Evolutionary conservation across 1,140 invertebrate genomes (phyloP).

Genomic region (Solenopsis fugax): DNA sequence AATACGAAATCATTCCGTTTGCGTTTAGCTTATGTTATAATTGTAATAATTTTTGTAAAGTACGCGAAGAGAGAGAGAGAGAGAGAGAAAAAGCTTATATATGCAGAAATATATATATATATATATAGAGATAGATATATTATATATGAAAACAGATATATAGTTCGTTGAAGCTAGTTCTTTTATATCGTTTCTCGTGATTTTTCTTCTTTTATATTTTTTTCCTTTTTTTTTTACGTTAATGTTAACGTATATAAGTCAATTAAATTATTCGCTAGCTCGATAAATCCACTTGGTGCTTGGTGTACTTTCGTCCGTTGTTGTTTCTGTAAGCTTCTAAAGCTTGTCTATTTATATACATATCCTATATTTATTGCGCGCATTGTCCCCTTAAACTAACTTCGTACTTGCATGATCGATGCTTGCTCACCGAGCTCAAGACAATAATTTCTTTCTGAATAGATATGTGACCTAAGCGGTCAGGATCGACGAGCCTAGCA

Average conservation of each 20-base stretch:
- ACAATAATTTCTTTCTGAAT: conserved; percentile 50
- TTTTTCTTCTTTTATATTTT: conserved; percentile 4
- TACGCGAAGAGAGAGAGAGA: conserved; percentile 43
- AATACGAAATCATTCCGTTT: conserved; percentile 77
- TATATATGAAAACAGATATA: conserved; percentile 71
- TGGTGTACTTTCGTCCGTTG: conserved; percentile 70
- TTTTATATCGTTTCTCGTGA: conserved; percentile 38
- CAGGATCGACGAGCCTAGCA: conserved; percentile 33
- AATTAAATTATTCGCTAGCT: conserved; percentile 60
- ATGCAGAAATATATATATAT: conserved; percentile 57
- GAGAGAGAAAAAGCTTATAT: conserved; percentile 62
- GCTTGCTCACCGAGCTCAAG: conserved; percentile 45
- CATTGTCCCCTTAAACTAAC: conserved; percentile 2
- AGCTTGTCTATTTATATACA: conserved; percentile 58
- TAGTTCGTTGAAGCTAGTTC: conserved; percentile 72
- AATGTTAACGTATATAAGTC: conserved; percentile 61
- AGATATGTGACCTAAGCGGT: conserved; percentile 58
- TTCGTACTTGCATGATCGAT: conserved; percentile 40
- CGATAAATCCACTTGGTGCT: conserved; percentile 72
- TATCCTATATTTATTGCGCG: conserved; percentile 53
- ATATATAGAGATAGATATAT: conserved; percentile 58
- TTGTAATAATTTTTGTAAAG: conserved; percentile 74
- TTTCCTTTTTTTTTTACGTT: conserved; percentile 42
- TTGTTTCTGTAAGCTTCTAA: conserved; percentile 71
- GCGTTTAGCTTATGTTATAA: conserved; percentile 72